Evolutionary conservation across 2,888 invertebrate genomes (phyloP), one percentile per base, ranked within the genome.

Genomic region (Hirtodrosophila confusa): DNA sequence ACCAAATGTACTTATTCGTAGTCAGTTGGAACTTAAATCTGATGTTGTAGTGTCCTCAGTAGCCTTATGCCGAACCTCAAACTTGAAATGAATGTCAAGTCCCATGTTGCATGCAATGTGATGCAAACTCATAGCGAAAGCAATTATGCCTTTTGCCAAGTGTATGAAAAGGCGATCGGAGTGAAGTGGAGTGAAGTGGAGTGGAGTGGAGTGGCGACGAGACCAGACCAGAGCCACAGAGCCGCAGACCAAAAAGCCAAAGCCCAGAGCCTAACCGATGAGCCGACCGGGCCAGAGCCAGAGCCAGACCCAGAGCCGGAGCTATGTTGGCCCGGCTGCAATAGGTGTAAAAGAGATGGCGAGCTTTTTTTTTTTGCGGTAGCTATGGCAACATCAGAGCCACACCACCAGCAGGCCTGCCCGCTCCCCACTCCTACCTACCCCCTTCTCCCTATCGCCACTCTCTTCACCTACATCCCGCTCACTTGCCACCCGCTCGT

Each of bases 311-410:
- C 48, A 1, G 33, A 23, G 27, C 7, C 35, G 43, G 43, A 50
- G 61, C 36, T 50, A 23, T 51, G 48, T 49, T 51, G 40, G 75
- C 53, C 54, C 39, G 54, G 24, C 47, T 82, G 86, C 72, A 76
- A 31, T 71, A 69, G 50, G 86, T 64, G 56, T n/a, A 63, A 86
- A 64, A 63, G 80, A 82, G 80, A 80, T 67, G 84, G 53, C 67
- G 60, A 65, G 69, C 82, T 69, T 70, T 56, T 73, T 63, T 63
- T 67, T 75, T 62, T 61, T 70, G 82, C 76, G 70, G 80, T 80
- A 82, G 83, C 83, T 79, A 82, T 85, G 58, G 80, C 86, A 82
- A 85, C 64, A 68, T 63, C 67, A 58, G 43, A 66, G 69, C 37
- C 49, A 27, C 48, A 50, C 72, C 45, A 45, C n/a, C 9, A 40